A percentile compares a stretch with the other conserved stretches of the same genome.
These are phyloP conservation scores for Eolophus roseicapilla DNA, from an alignment of 2,113 vertebrate species.

Conservation along the genomic window DNA sequence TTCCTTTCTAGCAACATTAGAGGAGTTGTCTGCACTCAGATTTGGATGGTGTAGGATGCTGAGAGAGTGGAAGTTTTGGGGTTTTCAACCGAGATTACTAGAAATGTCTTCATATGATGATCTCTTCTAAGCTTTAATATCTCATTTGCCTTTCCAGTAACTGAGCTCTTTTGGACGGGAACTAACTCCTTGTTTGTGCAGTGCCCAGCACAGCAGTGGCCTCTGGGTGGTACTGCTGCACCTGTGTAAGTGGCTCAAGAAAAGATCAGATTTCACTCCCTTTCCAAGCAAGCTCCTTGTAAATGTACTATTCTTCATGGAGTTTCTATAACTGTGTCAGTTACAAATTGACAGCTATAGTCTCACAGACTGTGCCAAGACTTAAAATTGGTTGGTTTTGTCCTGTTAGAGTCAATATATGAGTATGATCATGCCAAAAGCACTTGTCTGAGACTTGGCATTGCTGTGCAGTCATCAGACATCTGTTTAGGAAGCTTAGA, in stretches of 20 bases:
- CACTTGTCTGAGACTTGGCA: constrained; percentile 1
- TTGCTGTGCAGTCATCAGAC: constrained; percentile 19
- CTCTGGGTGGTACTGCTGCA: constrained; percentile 49
- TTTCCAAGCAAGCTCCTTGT: background rate
- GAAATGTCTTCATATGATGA: background rate
- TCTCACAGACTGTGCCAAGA: constrained; percentile 6
- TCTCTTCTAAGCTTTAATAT: background rate
- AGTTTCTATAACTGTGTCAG: background rate
- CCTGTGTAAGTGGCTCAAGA: background rate
- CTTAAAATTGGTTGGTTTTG: constrained; percentile 10
- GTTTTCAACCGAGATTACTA: background rate
- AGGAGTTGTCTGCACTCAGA: background rate
- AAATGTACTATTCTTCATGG: background rate
- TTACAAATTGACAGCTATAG: background rate
- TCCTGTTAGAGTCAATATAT: background rate
- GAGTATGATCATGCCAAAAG: constrained; percentile 14
- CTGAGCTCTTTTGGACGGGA: background rate
- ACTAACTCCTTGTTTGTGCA: background rate
- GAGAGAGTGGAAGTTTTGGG: background rate
- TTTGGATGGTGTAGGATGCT: background rate
- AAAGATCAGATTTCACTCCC: background rate
- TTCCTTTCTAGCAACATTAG: background rate
- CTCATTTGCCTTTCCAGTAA: background rate
- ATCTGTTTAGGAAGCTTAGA: constrained; percentile 38
- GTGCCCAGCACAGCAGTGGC: background rate